phyloP scores from a whole-genome alignment of 2,888 invertebrate genomes.

The Ernsta delagoae region DNA sequence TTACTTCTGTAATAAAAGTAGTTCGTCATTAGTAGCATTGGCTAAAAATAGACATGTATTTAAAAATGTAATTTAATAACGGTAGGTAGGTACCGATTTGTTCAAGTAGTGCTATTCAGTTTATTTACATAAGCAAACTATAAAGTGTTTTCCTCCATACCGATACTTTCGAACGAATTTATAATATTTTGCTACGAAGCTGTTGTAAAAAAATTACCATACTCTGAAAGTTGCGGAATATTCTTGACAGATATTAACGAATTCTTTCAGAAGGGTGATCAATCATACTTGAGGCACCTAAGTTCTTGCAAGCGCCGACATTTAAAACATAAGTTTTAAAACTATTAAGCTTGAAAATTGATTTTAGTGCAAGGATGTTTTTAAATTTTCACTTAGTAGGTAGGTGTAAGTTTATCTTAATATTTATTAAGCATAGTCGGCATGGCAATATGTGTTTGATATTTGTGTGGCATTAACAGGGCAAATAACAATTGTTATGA shows the following conservation, averaged over 20 bases:
- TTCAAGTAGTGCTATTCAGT: not conserved
- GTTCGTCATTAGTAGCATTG: too few relatives aligned
- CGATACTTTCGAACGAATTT: conserved; percentile 11
- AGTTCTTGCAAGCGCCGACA: conserved; percentile 31
- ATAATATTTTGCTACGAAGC: conserved; percentile 37
- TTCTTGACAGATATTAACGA: conserved; percentile 79
- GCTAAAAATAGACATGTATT: too few relatives aligned
- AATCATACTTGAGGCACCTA: conserved; percentile 57
- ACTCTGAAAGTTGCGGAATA: conserved; percentile 67
- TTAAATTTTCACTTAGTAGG: not conserved
- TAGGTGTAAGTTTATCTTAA: not conserved
- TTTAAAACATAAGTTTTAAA: conserved; percentile 30
- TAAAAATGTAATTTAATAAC: too few relatives aligned
- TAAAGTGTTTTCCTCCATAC: not conserved
- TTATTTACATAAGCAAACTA: not conserved
- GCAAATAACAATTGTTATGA: too few relatives aligned
- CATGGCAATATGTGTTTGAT: too few relatives aligned
- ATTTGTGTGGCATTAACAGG: too few relatives aligned
- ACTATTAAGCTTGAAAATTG: conserved; percentile 24
- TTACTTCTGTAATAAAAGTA: too few relatives aligned
- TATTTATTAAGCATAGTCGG: too few relatives aligned
- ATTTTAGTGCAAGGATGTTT: conserved; percentile 3
- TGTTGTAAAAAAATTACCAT: conserved; percentile 55
- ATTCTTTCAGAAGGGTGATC: conserved; percentile 72
- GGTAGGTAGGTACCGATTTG: not conserved